phyloP scores from a whole-genome alignment of 2,797 vertebrate genomes.

The Pampus argenteus region DNA sequence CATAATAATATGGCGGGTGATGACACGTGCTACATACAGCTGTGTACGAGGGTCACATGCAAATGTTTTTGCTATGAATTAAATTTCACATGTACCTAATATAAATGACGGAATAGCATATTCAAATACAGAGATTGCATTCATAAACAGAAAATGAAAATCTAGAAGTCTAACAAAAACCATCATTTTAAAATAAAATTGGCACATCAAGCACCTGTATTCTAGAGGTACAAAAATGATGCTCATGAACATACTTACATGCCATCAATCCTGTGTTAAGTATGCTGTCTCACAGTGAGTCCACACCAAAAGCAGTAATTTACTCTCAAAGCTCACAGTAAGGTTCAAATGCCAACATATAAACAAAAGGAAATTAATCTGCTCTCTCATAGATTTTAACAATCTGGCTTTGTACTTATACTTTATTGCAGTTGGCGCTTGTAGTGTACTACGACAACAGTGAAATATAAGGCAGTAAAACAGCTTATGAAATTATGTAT shows the following conservation, averaged over 20 bases:
- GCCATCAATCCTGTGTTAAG: not conserved
- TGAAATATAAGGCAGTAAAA: constrained; percentile 50
- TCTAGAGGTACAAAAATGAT: not conserved
- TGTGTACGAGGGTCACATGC: not conserved
- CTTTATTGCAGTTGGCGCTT: constrained; percentile 34
- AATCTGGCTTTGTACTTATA: constrained; percentile 9
- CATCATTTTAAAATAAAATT: not conserved
- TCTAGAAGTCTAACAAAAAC: not conserved
- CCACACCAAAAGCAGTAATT: not conserved
- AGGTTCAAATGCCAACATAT: constrained; percentile 4
- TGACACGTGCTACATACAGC: not conserved
- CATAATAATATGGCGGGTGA: constrained; percentile 26
- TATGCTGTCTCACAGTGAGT: not conserved
- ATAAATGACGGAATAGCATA: not conserved
- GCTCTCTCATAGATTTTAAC: constrained; percentile 1
- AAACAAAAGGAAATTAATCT: constrained; percentile 11
- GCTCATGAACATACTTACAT: constrained; percentile 7
- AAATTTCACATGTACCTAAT: not conserved
- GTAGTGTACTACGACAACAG: constrained; percentile 29
- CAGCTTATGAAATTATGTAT: constrained; percentile 32
- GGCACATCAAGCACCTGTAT: not conserved
- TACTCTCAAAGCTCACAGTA: constrained; percentile 11
- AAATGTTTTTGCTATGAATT: not conserved
- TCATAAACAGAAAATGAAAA: not conserved
- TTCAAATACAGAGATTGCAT: constrained; percentile 3